Evolutionary conservation across 2,888 invertebrate genomes (phyloP), one percentile per base, ranked within the genome.

Genomic region (Hybos culiciformis): DNA sequence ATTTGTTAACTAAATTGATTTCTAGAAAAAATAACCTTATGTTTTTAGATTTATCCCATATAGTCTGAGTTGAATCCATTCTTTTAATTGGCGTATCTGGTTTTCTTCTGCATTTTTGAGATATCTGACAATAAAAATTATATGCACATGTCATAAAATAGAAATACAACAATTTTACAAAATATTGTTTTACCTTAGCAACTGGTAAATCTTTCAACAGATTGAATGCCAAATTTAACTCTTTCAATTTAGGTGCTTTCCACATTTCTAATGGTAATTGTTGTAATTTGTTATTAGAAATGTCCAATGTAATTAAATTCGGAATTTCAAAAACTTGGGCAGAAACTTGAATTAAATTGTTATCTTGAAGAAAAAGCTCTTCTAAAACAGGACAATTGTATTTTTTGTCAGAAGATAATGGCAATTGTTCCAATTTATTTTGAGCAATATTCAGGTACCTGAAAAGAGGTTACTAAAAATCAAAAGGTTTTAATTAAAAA

Each of bases 241-340:
- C 94, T 42, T 86, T 75, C 37, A 96, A 69, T 45, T 83, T 81
- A 0, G 88, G 84, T 2, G 92, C 79, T 12, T 75, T 68, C 94
- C 94, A 96, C 70, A 96, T 69, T 49, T 78, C 77, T 44, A 79
- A 77, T 0, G 94, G 93, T 42, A 96, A 68, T 38, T 73, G 67
- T 49, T 86, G 82, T 42, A 96, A 67, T 63, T 91, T 88, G 67
- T 97, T 97, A 67, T 92, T 90, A 1, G 93, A 88, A n/a, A 92
- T 78, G 63, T 96, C 93, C 50, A 98, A 71, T 3, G 83, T 81
- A 11, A 76, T 70, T 31, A 96, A 69, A 0, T 78, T 69, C 0
- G 90, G 85, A 41, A 96, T 71, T 5, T 75, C 72, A 70, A 94
- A 93, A 21, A 96, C 68, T 42, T 80, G 80, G 3, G 80, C 73